These are phyloP conservation scores for Chrysolina oricalcia DNA, from an alignment of 2,888 invertebrate species.

Conservation along the genomic window DNA sequence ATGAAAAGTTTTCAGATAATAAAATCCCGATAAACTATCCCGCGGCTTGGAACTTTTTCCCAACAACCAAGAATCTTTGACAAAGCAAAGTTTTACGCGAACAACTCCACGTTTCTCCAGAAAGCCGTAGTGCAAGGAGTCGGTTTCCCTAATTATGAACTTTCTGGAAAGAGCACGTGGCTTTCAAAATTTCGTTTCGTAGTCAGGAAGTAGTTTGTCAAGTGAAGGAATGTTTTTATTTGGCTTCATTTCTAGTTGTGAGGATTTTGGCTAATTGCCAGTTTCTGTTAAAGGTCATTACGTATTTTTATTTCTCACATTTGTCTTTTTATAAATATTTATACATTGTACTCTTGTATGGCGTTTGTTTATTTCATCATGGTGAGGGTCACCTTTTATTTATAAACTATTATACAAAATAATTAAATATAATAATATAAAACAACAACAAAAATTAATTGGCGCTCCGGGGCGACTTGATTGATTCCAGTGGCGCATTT, in stretches of 20 bases:
- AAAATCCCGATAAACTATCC: neutral
- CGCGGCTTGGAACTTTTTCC: neutral
- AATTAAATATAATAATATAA: too few species aligned
- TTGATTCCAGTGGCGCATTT: too few species aligned
- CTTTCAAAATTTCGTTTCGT: constrained; percentile 40
- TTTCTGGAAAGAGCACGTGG: constrained; percentile 44
- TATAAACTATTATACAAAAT: too few species aligned
- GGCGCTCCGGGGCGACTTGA: too few species aligned
- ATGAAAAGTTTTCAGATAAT: neutral
- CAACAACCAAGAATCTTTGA: neutral
- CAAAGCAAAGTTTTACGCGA: constrained; percentile 28
- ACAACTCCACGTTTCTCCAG: constrained; percentile 27
- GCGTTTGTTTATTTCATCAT: too few species aligned
- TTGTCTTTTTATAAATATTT: too few species aligned
- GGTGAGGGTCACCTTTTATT: too few species aligned
- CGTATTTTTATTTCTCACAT: neutral
- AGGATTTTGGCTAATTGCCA: neutral
- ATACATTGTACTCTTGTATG: too few species aligned
- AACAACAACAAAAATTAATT: too few species aligned
- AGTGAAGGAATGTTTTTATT: constrained; percentile 26
- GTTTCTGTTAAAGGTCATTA: neutral
- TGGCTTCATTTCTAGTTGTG: neutral
- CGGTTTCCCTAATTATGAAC: constrained; percentile 42
- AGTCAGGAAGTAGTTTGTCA: constrained; percentile 36
- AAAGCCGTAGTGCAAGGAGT: constrained; percentile 31